Evolutionary conservation across 2,797 vertebrate genomes (phyloP), one percentile per base, ranked within the genome.

Genomic region (Fratercula arctica): DNA sequence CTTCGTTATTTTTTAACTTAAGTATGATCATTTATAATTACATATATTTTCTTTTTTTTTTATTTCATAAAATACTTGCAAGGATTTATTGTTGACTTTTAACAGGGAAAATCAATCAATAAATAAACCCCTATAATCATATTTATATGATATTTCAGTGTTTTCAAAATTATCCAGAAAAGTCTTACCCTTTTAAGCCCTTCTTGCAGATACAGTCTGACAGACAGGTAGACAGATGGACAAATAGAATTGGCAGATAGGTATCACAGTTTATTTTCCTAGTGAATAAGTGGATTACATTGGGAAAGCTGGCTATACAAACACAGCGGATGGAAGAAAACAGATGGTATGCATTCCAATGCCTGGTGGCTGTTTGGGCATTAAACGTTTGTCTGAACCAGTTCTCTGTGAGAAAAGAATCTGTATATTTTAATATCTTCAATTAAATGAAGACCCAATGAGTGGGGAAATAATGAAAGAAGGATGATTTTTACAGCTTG

Each of bases 231-330:
- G 91, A 89, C 87, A 94, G 87, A 94, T 90, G 87, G 93, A 89
- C 72, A 92, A 95, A 90, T 18, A 78, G 39, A 95, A 84, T 51
- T 93, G 89, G 63, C 77, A 89, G 46, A 68, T 82, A 95, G 68
- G 59, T 94, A 95, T 81, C 76, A 88, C 73, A 76, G 74, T 95
- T 97, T 85, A 91, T 96, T 96, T 96, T 96, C 33, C 66, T 85
- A 88, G 46, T 16, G 57, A 88, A 79, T 86, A 94, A 84, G 69
- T 84, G 6, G 25, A 91, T 96, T 96, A 85, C 50, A 21, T 41
- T 76, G 25, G 37, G 80, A 92, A 95, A 92, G 33, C 68, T 93
- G 61, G 43, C 72, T 95, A 73, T 90, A 83, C 46, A 97, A 97
- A 96, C 61, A 90, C 21, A 67, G 39, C 16, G 37, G 51, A 70